phyloP scores from a whole-genome alignment of 2,888 invertebrate genomes.

The Sepiola atlantica region DNA sequence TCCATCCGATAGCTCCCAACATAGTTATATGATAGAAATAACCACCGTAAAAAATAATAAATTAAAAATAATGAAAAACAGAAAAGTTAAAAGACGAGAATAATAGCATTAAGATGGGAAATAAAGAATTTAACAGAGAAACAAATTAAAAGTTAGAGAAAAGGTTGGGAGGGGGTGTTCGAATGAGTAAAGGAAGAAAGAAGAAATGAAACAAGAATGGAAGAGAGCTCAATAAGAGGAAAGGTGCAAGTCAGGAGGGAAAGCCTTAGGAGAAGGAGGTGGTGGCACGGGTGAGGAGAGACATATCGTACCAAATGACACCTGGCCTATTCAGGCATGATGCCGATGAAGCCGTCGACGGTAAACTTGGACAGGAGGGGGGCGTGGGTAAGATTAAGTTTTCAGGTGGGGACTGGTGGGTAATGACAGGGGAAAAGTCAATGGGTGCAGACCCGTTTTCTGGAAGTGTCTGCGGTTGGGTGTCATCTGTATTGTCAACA shows the following conservation, averaged over 20 bases:
- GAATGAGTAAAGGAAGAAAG: neutral
- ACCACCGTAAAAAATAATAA: no score
- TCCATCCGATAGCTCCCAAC: no score
- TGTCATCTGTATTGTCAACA: slow-evolving; percentile 24
- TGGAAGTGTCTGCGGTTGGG: slow-evolving; percentile 20
- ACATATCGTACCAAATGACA: neutral
- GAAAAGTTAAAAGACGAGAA: no score
- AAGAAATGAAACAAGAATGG: neutral
- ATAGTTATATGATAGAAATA: no score
- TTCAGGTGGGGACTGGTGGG: neutral
- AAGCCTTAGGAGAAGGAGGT: neutral
- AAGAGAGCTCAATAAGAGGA: neutral
- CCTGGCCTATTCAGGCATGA: slow-evolving; percentile 32
- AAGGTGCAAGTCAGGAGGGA: neutral
- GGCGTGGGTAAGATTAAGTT: neutral
- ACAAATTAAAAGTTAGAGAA: neutral
- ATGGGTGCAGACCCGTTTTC: neutral
- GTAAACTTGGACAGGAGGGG: neutral
- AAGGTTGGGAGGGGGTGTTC: no score
- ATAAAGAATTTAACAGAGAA: neutral
- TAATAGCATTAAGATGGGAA: neutral
- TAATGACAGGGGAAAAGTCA: neutral
- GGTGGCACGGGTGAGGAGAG: neutral
- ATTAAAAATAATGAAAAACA: no score
- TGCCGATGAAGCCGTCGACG: neutral